Percentiles rank a stretch among this genome's conserved stretches.
Evolutionary conservation across 2,797 vertebrate genomes (phyloP).

Genomic region (Scleropages formosus): DNA sequence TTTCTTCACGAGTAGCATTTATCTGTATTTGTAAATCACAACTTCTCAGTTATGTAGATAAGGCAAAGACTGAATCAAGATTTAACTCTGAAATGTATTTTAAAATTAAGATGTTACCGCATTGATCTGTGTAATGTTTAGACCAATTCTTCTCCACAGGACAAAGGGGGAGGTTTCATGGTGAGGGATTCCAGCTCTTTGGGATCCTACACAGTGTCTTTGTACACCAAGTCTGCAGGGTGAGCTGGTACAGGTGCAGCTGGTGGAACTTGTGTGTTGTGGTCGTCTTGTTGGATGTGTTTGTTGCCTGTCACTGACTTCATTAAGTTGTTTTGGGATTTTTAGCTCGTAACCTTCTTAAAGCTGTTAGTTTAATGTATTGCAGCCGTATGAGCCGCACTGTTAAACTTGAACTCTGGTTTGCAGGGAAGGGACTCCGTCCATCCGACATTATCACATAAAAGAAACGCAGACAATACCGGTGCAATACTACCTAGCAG

Average conservation of each 20-base stretch:
- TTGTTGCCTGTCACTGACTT: too few relatives aligned
- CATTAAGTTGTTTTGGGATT: not conserved
- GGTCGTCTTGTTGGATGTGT: too few relatives aligned
- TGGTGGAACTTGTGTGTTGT: too few relatives aligned
- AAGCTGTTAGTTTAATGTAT: not conserved
- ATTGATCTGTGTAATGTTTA: not conserved
- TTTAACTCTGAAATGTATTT: not conserved
- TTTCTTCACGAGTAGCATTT: not conserved
- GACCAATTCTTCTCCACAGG: conserved; percentile 64
- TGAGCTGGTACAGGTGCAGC: conserved; percentile 50
- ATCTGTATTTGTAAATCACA: too few relatives aligned
- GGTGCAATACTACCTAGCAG: conserved; percentile 83
- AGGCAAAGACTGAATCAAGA: not conserved
- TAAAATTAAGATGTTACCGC: not conserved
- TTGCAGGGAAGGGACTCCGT: conserved; percentile 68
- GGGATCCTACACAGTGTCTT: conserved; percentile 83
- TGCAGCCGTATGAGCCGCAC: too few relatives aligned
- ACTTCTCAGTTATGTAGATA: not conserved
- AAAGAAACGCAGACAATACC: conserved; percentile 72
- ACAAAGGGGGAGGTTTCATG: conserved; percentile 91
- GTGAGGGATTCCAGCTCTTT: conserved; percentile 86
- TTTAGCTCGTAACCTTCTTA: not conserved
- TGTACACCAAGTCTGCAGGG: conserved; percentile 83
- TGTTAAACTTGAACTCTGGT: conserved; percentile 23
- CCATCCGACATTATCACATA: conserved; percentile 91